Evolutionary conservation across 2,888 invertebrate species (phyloP).

Genomic region (Sminthurinus aureus): DNA sequence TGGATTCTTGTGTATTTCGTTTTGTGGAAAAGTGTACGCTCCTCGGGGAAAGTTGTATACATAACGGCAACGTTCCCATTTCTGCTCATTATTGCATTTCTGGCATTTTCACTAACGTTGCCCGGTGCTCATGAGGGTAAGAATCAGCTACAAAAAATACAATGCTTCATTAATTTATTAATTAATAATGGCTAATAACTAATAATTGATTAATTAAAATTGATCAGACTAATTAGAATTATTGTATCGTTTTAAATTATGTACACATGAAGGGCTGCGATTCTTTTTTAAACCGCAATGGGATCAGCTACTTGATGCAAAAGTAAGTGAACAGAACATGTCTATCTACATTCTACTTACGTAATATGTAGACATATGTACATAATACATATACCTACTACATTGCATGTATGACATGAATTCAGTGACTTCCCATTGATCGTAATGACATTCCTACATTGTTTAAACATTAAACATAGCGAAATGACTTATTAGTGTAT

Average conservation of each 20-base stretch:
- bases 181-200: not conserved
- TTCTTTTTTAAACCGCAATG: slow-evolving; percentile 90
- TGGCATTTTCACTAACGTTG: slow-evolving; percentile 86
- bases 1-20: slow-evolving; percentile 96
- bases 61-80: slow-evolving; percentile 94
- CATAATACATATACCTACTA: too few relatives aligned
- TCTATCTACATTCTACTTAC: not conserved
- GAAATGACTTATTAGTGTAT: not conserved
- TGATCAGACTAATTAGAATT: too few relatives aligned
- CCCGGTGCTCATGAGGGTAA: slow-evolving; percentile 75
- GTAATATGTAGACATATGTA: not conserved
- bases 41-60: slow-evolving; percentile 89
- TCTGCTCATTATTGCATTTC: slow-evolving; percentile 82
- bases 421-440: too few relatives aligned
- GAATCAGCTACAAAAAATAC: not conserved
- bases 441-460: too few relatives aligned
- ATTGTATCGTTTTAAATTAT: not conserved
- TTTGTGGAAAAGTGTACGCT: slow-evolving; percentile 94
- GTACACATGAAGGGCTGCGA: slow-evolving; percentile 72
- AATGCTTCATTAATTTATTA: too few relatives aligned
- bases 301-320: slow-evolving; percentile 80
- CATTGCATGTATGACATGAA: too few relatives aligned
- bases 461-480: too few relatives aligned
- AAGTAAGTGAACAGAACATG: slow-evolving; percentile 66
- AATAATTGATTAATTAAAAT: not conserved